Evolutionary conservation across 2,888 invertebrate species (phyloP), one percentile per base, ranked within the genome.

Genomic region (Notodonta dromedarius): DNA sequence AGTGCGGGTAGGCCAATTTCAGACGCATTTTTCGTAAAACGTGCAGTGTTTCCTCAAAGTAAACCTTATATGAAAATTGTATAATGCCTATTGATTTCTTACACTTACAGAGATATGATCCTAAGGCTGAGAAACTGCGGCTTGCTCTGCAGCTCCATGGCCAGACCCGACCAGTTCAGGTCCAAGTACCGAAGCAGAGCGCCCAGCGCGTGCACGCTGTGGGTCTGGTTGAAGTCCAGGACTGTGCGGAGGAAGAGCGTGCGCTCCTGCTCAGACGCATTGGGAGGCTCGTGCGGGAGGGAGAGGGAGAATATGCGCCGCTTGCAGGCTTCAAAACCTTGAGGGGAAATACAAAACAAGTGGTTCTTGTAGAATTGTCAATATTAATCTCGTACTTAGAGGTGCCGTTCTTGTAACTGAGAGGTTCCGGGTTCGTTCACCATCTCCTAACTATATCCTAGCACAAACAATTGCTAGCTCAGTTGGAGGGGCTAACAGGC

Each of bases 181-280:
- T 97, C 97, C 46, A 97, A 78, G 82, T 95, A 96, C 75, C 95
- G 94, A 24, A 97, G 85, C 51, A 97, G 86, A 0, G 96, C 95
- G 5, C 97, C 97, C 4, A 96, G 83, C 0, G 97, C 96, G 76
- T 96, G 95, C 5, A 97, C 93, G 63, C 95, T 95, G 58, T 94
- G 91, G 7, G 91, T 93, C 66, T 95, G 94, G 52, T 94, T 93
- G 78, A 96, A 95, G 84, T 96, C 95, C 0, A 97, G 80, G 0
- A 95, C 84, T 0, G 96, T 95, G 59, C 95, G 93, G 0, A 96
- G 89, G 78, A 94, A 96, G 14, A 94, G 77, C 4, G 89, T 85
- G 57, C 95, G 93, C 65, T 95, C 95, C 12, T 91, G 92, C 13
- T 94, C 94, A 0, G 90, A 88, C 42, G 93, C 88, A 69, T 94